Percentiles rank a stretch among this genome's conserved stretches.
Evolutionary conservation across 2,113 vertebrate genomes (phyloP).

Genomic region (Copsychus sechellarum): DNA sequence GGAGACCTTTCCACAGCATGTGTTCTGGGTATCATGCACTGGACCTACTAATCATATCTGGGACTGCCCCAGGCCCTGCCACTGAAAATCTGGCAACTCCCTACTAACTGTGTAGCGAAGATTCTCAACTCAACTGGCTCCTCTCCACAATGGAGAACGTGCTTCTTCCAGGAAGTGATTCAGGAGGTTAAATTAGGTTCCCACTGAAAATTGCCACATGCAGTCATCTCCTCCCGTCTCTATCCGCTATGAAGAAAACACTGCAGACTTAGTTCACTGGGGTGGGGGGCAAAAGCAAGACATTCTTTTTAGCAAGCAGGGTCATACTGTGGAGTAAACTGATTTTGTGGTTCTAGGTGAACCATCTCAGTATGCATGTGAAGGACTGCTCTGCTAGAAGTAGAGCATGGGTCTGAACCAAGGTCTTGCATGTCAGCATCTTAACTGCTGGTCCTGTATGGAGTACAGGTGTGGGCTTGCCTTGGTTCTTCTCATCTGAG

Average conservation of each 20-base stretch:
- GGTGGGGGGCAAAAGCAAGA: background rate
- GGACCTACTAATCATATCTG: background rate
- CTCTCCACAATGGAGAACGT: fast-evolving
- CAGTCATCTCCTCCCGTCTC: background rate
- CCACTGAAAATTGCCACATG: background rate
- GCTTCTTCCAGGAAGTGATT: background rate
- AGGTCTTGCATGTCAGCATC: background rate
- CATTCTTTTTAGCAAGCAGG: background rate
- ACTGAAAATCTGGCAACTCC: background rate
- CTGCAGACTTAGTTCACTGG: background rate
- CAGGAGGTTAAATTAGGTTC: background rate
- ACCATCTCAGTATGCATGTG: background rate
- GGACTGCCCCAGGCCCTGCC: background rate
- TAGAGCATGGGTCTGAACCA: background rate
- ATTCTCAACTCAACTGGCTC: background rate
- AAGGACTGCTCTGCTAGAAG: background rate
- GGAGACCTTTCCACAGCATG: background rate
- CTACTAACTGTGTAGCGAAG: fast-evolving
- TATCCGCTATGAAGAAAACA: background rate
- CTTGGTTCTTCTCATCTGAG: background rate
- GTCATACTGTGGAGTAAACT: background rate
- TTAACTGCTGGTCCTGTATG: background rate
- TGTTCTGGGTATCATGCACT: fast-evolving
- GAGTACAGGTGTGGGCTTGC: background rate
- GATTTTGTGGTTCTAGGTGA: background rate